Base-by-base conservation (phyloP, 92 coral and sea anemone genomes). In the Porites lobata region DNA sequence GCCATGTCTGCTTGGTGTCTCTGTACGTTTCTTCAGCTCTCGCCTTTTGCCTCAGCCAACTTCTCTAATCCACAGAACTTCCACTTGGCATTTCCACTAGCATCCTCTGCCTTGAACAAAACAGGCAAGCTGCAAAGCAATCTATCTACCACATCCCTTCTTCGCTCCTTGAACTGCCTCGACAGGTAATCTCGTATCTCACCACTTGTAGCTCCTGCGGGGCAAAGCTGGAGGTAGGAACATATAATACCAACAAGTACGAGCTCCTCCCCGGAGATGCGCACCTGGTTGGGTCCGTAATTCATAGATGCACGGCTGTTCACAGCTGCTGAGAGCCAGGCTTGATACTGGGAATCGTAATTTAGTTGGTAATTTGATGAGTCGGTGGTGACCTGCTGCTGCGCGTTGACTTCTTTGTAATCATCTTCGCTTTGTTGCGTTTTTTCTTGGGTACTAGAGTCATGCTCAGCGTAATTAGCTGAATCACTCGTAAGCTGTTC, bases 201-300 rank as follows among this genome's bases (percentile, higher is more conserved):
- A 11, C 70, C 87, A 72, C 86, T 74, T 8, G 98, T 93, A 72
- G 98, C 96, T 56, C 98, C 98, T 7, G 83, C 64, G 7, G 92
- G 98, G 74, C 98, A 93, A 47, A 92, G 77, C 57, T 91, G 92
- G n/a, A 95, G 82, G 89, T 88, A 95, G 11, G 98, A 95, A 80
- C 95, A 91, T 76, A 95, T 91, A 9, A 93, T 82, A 20, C 96
- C 95, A 18, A 95, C 98, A 17, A 95, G 77, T 6, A 93, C 91
- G 68, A 95, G 93, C 62, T 95, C 95, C 87, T 80, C 83, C 29
- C 90, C 92, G 26, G 98, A 80, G 56, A 95, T 84, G 83, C 94
- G 94, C 22, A 95, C 77, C 50, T 90, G 78, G 17, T 20, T 3
- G 50, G 87, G 72, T 6, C 81, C 78, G 26, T 72, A 47, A 47